Evolutionary conservation across 2,888 invertebrate species (phyloP).

Genomic region (Sesia bembeciformis): DNA sequence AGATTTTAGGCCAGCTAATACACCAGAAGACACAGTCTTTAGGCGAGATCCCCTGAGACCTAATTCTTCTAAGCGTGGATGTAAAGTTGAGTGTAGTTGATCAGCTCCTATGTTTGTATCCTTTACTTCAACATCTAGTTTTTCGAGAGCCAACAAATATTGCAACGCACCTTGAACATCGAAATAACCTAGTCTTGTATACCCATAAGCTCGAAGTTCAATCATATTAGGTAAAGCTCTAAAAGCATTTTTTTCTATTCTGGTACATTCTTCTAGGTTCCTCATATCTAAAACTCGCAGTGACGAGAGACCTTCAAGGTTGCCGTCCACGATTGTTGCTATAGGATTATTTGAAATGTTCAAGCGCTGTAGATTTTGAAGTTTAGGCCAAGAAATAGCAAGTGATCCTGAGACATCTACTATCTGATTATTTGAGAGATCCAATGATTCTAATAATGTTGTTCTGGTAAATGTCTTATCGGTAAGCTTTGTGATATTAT

Average conservation of each 20-base stretch:
- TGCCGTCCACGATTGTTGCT: constrained; percentile 81
- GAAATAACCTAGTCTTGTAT: constrained; percentile 86
- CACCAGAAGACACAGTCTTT: constrained; percentile 86
- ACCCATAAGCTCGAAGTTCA: constrained; percentile 81
- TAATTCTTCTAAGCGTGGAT: constrained; percentile 83
- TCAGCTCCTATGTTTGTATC: constrained; percentile 87
- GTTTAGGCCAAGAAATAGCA: constrained; percentile 79
- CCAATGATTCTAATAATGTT: constrained; percentile 84
- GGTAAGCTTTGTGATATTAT: constrained; percentile 79
- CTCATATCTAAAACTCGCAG: constrained; percentile 78
- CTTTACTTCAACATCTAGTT: constrained; percentile 89
- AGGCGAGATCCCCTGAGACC: constrained; percentile 84
- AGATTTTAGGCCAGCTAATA: constrained; percentile 86
- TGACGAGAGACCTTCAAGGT: constrained; percentile 81
- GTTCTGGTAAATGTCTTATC: constrained; percentile 84
- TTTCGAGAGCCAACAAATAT: constrained; percentile 81
- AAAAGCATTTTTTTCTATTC: constrained; percentile 89
- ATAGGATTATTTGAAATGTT: constrained; percentile 92
- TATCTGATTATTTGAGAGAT: constrained; percentile 83
- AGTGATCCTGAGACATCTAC: constrained; percentile 75
- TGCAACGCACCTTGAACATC: constrained; percentile 91
- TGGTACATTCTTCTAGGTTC: constrained; percentile 79
- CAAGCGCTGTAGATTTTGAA: constrained; percentile 80
- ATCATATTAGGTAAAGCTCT: constrained; percentile 81
- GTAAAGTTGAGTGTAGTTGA: constrained; percentile 84